A percentile compares a stretch with the other conserved stretches of the same genome.
Conservation (phyloP, 1,140 invertebrate genomes). For the Drosophila pectinifera region DNA sequence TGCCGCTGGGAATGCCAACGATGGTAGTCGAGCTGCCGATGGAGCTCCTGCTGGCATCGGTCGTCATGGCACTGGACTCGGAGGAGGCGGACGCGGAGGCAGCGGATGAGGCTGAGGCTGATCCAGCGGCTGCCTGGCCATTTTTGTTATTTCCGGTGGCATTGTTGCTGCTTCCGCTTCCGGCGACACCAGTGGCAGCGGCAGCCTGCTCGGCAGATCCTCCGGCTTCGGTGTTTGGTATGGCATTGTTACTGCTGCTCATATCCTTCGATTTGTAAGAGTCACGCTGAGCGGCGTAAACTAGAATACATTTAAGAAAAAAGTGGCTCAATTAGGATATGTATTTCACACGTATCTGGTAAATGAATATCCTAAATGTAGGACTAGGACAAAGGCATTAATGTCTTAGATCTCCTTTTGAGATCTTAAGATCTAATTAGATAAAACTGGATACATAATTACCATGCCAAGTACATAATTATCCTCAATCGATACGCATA, state of each 20-base stretch:
- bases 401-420: neutral
- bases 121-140: constrained; percentile 41
- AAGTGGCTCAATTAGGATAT: neutral
- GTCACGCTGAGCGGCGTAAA: constrained; percentile 75
- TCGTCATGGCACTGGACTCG: constrained; percentile 52
- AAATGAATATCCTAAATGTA: neutral
- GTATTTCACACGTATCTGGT: neutral
- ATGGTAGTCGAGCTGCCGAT: constrained; percentile 35
- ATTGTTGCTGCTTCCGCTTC: constrained; percentile 69
- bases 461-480: neutral
- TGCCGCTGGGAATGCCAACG: constrained; percentile 65
- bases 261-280: constrained; percentile 79
- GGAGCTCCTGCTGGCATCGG: constrained; percentile 42
- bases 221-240: constrained; percentile 50
- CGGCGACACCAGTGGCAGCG: constrained; percentile 54
- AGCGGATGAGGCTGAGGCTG: neutral
- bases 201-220: constrained; percentile 29
- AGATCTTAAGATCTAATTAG: neutral
- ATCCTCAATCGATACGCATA: neutral
- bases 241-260: constrained; percentile 73
- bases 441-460: neutral
- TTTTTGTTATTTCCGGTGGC: constrained; percentile 64
- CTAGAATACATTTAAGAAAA: constrained; percentile 39
- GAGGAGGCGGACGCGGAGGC: neutral
- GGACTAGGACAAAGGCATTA: no score